These are phyloP conservation scores for Aquatica leii DNA, from an alignment of 2,888 invertebrate genomes.

Conservation along the genomic window DNA sequence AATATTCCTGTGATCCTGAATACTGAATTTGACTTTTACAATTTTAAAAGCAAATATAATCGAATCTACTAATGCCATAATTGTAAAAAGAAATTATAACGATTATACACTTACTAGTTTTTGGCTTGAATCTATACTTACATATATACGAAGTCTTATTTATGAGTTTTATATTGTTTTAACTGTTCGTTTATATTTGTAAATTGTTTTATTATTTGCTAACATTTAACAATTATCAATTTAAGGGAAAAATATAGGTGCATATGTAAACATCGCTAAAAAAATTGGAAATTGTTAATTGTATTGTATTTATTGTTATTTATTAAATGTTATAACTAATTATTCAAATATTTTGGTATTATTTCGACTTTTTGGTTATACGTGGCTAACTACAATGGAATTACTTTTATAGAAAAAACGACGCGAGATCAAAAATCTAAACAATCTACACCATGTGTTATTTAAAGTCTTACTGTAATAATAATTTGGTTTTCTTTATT, in stretches of 20 bases:
- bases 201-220: conserved; percentile 19
- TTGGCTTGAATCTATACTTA: conserved; percentile 24
- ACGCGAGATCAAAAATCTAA: no score
- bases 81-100: conserved; percentile 2
- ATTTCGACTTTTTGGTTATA: no score
- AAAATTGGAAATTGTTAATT: conserved; percentile 20
- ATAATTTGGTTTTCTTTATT: no score
- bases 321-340: background rate
- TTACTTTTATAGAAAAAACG: background rate
- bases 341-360: no score
- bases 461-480: no score
- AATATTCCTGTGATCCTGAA: conserved; percentile 28
- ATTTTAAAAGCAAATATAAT: background rate
- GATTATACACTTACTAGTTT: conserved; percentile 12
- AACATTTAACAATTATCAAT: conserved; percentile 16
- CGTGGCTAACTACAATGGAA: no score
- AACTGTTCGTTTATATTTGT: conserved; percentile 21
- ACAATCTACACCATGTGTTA: no score
- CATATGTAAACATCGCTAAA: conserved; percentile 26
- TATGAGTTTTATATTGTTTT: conserved; percentile 29
- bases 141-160: conserved; percentile 24
- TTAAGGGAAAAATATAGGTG: conserved; percentile 43
- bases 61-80: conserved; percentile 3
- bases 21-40: conserved; percentile 30
- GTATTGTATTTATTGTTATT: conserved; percentile 7